phyloP scores from a whole-genome alignment of 2,888 invertebrate genomes.

The Ceraclea dissimilis region DNA sequence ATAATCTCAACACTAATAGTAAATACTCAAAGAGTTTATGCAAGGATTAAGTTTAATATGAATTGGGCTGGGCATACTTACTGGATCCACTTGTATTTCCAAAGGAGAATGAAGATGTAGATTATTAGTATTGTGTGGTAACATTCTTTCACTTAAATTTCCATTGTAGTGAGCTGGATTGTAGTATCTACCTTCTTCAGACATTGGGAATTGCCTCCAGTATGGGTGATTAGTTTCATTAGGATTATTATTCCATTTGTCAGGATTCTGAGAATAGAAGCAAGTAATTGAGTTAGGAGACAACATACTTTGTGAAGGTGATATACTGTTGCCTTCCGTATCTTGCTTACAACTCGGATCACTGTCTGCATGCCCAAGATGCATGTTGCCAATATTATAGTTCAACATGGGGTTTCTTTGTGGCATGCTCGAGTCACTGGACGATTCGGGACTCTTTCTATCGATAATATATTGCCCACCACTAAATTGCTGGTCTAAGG shows the following conservation, averaged over 20 bases:
- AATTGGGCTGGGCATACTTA: slow-evolving; percentile 44
- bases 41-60: too few species aligned
- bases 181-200: slow-evolving; percentile 18
- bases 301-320: slow-evolving; percentile 35
- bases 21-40: too few species aligned
- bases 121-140: slow-evolving; percentile 33
- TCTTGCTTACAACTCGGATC: slow-evolving; percentile 41
- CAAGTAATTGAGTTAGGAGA: slow-evolving; percentile 25
- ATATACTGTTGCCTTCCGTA: slow-evolving; percentile 33
- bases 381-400: slow-evolving; percentile 48
- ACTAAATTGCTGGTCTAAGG: slow-evolving; percentile 27
- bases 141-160: slow-evolving; percentile 32
- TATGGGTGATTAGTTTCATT: slow-evolving; percentile 19
- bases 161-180: slow-evolving; percentile 34
- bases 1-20: too few species aligned
- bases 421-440: slow-evolving; percentile 43
- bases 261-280: slow-evolving; percentile 26
- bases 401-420: slow-evolving; percentile 43
- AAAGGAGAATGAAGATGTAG: slow-evolving; percentile 47
- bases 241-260: slow-evolving; percentile 22
- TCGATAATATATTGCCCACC: slow-evolving; percentile 27
- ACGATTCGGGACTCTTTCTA: slow-evolving; percentile 39
- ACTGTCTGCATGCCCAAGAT: slow-evolving; percentile 43
- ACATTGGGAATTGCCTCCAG: slow-evolving; percentile 16
- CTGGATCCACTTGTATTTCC: slow-evolving; percentile 62